Conservation (phyloP, 2,113 vertebrate genomes). For the Coreoperca whiteheadi region DNA sequence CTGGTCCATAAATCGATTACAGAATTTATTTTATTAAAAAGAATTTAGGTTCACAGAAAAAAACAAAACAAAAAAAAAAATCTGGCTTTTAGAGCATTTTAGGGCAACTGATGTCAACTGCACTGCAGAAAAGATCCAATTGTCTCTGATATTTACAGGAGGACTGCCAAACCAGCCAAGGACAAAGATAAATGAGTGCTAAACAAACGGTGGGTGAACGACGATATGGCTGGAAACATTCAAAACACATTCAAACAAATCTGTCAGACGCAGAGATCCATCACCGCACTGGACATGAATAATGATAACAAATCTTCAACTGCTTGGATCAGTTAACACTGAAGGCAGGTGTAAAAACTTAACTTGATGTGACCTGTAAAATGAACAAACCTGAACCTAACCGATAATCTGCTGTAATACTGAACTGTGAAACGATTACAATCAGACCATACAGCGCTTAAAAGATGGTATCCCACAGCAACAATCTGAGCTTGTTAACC, state of each 20-base stretch:
- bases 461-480: slow-evolving; percentile 54
- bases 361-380: slow-evolving; percentile 36
- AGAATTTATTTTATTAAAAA: slow-evolving; percentile 85
- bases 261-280: slow-evolving; percentile 62
- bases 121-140: slow-evolving; percentile 81
- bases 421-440: slow-evolving; percentile 60
- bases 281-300: slow-evolving; percentile 69
- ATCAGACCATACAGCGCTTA: slow-evolving; percentile 66
- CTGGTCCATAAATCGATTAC: slow-evolving; percentile 73
- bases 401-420: slow-evolving; percentile 42
- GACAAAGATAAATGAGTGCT: slow-evolving; percentile 51
- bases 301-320: slow-evolving; percentile 26
- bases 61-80: slow-evolving; percentile 80
- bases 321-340: slow-evolving; percentile 58
- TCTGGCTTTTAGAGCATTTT: slow-evolving; percentile 90
- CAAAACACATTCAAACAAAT: slow-evolving; percentile 76
- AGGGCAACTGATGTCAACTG: slow-evolving; percentile 90
- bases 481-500: slow-evolving; percentile 56
- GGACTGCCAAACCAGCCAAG: slow-evolving; percentile 76
- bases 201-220: slow-evolving; percentile 34
- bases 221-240: slow-evolving; percentile 69
- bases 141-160: slow-evolving; percentile 97
- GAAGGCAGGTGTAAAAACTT: slow-evolving; percentile 36
- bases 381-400: slow-evolving; percentile 26
- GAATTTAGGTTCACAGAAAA: slow-evolving; percentile 83